Conservation (phyloP, 2,113 vertebrate species). For the Hemiscyllium ocellatum region DNA sequence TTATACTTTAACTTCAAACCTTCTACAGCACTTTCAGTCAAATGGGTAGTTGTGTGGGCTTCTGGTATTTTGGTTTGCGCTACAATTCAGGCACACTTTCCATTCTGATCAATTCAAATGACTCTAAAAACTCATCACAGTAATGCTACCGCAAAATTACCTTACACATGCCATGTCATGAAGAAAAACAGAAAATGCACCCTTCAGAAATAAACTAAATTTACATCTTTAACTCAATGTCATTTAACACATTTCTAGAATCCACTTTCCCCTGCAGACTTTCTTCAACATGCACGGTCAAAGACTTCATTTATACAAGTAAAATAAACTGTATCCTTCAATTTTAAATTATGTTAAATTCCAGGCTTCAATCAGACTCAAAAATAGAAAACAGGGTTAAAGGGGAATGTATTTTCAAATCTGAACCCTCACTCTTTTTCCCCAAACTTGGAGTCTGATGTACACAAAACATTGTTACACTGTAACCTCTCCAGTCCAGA, state of each 20-base stretch:
- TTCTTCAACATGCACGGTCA: background rate
- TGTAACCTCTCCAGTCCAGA: background rate
- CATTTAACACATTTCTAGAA: background rate
- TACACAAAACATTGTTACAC: background rate
- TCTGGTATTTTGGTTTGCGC: background rate
- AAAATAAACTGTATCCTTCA: background rate
- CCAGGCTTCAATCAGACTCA: background rate
- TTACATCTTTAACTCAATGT: background rate
- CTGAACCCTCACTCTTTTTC: background rate
- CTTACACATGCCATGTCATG: background rate
- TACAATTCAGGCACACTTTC: background rate
- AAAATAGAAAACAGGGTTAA: background rate
- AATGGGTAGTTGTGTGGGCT: background rate
- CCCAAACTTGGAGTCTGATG: background rate
- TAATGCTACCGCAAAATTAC: background rate
- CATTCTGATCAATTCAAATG: background rate
- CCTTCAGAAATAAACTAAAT: background rate
- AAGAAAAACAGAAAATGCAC: background rate
- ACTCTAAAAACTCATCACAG: background rate
- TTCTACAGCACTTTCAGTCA: background rate
- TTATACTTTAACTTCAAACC: background rate
- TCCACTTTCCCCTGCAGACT: background rate
- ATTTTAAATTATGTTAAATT: slow-evolving; percentile 1
- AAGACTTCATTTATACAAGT: slow-evolving; percentile 23
- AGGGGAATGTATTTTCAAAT: background rate